Evolutionary conservation across 2,113 vertebrate species (phyloP).

Genomic region (zebrafish (Danio rerio)): GRCz12tu NC_133185.1:30114001-30114500

Average conservation of each 20-base stretch:
- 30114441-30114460: slow-evolving; percentile 91
- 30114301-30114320: slow-evolving; percentile 89
- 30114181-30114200: background rate
- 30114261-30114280: slow-evolving; percentile 90
- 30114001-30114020: too few species aligned
- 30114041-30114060: too few species aligned
- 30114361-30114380: slow-evolving; percentile 88
- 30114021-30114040: too few species aligned
- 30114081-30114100: too few species aligned
- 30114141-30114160: too few species aligned
- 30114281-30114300: slow-evolving; percentile 90
- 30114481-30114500: slow-evolving; percentile 88
- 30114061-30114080: too few species aligned
- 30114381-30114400: slow-evolving; percentile 90
- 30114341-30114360: slow-evolving; percentile 90
- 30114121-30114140: too few species aligned
- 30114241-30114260: slow-evolving; percentile 86
- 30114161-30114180: too few species aligned
- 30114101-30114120: too few species aligned
- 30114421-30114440: slow-evolving; percentile 64
- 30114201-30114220: slow-evolving; percentile 83
- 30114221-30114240: slow-evolving; percentile 89
- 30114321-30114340: slow-evolving; percentile 92
- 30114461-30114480: slow-evolving; percentile 84
- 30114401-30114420: slow-evolving; percentile 75